A percentile compares a stretch with the other conserved stretches of the same genome.
Conservation (phyloP, 2,888 invertebrate genomes). For the Caenorhabditis sp. region DNA sequence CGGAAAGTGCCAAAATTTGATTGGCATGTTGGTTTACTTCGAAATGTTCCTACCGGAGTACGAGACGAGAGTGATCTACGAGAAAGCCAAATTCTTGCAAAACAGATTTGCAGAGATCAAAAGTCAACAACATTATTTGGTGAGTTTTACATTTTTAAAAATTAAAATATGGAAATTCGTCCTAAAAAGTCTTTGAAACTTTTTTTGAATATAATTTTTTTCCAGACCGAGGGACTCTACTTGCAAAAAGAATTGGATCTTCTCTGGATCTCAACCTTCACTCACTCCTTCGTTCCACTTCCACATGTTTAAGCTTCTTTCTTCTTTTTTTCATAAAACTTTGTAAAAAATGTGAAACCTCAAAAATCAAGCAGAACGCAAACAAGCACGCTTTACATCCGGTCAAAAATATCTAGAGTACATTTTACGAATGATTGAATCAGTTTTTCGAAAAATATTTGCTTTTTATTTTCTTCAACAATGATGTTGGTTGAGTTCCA, state of each 20-base stretch:
- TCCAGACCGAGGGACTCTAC: not conserved
- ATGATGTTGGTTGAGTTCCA: not conserved
- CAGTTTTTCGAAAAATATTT: too few relatives aligned
- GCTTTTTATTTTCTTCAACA: not conserved
- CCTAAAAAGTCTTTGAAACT: not conserved
- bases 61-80: not conserved
- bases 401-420: too few relatives aligned
- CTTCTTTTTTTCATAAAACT: not conserved
- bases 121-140: not conserved
- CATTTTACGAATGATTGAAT: too few relatives aligned
- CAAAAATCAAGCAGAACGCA: too few relatives aligned
- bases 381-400: too few relatives aligned
- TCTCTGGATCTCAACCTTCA: too few relatives aligned
- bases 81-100: not conserved
- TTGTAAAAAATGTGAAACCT: too few relatives aligned
- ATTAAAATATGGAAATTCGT: too few relatives aligned
- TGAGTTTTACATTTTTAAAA: not conserved
- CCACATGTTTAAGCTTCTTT: not conserved
- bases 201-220: not conserved
- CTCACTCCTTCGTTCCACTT: not conserved
- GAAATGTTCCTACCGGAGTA: not conserved
- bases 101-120: not conserved
- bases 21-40: not conserved
- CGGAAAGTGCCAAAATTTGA: not conserved
- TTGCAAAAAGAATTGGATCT: too few relatives aligned